Evolutionary conservation across 2,888 invertebrate species (phyloP).

Genomic region (Marronus borbonicus): DNA sequence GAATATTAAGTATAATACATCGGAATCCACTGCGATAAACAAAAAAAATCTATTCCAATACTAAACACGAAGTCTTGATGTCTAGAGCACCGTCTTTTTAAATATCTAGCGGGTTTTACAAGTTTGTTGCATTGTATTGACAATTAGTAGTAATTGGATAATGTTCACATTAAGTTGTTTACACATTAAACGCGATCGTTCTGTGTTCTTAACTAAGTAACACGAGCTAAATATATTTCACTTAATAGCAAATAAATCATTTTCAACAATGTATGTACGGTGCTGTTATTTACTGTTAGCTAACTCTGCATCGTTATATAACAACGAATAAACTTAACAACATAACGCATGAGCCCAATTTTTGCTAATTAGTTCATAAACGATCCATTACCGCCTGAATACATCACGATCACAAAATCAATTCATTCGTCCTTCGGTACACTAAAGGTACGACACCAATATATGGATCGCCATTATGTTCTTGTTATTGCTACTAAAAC

Average conservation of each 20-base stretch:
- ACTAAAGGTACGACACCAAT: constrained; percentile 19
- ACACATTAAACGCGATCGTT: too few relatives aligned
- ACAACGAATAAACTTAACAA: neutral
- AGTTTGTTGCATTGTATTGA: too few relatives aligned
- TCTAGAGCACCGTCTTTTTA: too few relatives aligned
- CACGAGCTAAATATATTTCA: neutral
- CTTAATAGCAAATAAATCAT: constrained; percentile 23
- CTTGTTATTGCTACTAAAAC: constrained; percentile 26
- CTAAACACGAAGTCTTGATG: too few relatives aligned
- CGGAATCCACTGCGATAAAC: too few relatives aligned
- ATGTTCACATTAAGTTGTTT: too few relatives aligned
- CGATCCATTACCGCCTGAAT: constrained; percentile 26
- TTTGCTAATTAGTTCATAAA: constrained; percentile 37
- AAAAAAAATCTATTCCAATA: too few relatives aligned
- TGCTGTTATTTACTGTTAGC: constrained; percentile 6
- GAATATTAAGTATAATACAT: too few relatives aligned
- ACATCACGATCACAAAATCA: constrained; percentile 21
- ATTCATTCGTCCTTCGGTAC: constrained; percentile 30
- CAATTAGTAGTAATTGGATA: too few relatives aligned
- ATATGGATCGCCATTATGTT: constrained; percentile 27
- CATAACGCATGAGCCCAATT: constrained; percentile 28
- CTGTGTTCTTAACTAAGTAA: neutral
- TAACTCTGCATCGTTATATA: constrained; percentile 2
- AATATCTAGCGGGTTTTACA: too few relatives aligned
- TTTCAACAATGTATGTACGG: neutral